Evolutionary conservation across 2,113 vertebrate species (phyloP).

Genomic region (Onychostoma macrolepis): DNA sequence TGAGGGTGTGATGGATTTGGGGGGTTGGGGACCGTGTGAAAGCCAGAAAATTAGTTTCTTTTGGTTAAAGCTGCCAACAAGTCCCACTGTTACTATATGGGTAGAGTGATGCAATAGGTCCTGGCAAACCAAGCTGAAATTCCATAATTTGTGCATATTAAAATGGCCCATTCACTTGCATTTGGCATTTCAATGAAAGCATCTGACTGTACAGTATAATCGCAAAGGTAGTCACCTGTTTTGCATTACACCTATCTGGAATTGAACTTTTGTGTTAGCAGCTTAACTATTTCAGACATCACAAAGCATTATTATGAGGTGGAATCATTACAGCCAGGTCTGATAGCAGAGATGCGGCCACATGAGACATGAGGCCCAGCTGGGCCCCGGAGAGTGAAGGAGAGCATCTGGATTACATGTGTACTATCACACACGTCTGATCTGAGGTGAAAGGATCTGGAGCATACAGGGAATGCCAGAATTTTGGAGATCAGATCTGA

Average conservation of each 20-base stretch:
- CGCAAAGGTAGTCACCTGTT: neutral
- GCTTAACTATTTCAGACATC: neutral
- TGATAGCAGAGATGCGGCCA: neutral
- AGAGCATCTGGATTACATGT: conserved; percentile 75
- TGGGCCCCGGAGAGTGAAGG: conserved; percentile 37
- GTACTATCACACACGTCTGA: conserved; percentile 48
- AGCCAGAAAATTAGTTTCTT: conserved; percentile 81
- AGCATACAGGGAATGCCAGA: conserved; percentile 46
- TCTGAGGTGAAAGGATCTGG: neutral
- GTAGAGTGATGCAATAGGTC: conserved; percentile 1
- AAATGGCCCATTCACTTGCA: neutral
- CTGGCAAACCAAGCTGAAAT: neutral
- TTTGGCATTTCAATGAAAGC: neutral
- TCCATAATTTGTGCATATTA: neutral
- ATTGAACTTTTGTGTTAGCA: neutral
- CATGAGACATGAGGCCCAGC: neutral
- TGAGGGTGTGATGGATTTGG: neutral
- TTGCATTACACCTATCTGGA: neutral
- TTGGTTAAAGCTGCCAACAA: conserved; percentile 66
- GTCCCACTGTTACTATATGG: neutral
- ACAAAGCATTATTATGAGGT: neutral
- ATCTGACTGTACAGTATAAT: neutral
- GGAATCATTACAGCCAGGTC: conserved; percentile 1
- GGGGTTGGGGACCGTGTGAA: conserved; percentile 59
- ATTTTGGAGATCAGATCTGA: conserved; percentile 17